Percentiles rank a stretch among this genome's conserved stretches.
phyloP scores from a whole-genome alignment of 2,888 invertebrate species.

The Pristionchus fissidentatus region DNA sequence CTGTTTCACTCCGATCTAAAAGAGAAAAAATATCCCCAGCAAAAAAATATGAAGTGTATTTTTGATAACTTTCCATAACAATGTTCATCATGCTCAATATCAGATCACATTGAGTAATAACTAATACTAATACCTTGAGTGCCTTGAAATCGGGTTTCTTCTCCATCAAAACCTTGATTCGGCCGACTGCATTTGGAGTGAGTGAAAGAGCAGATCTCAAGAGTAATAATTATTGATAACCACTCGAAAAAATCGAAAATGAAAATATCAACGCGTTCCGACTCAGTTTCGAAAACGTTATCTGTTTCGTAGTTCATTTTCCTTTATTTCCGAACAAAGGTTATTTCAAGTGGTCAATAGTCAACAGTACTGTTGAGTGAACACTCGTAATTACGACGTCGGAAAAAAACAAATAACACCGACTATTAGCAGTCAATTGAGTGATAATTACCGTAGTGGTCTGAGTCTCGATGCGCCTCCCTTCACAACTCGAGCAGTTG shows the following conservation, averaged over 20 bases:
- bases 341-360: background rate
- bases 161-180: slow-evolving; percentile 76
- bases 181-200: slow-evolving; percentile 77
- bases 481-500: slow-evolving; percentile 64
- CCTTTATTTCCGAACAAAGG: too few species aligned
- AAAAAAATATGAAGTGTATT: too few species aligned
- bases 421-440: too few species aligned
- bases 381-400: background rate
- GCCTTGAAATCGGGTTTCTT: slow-evolving; percentile 75
- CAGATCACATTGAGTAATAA: background rate
- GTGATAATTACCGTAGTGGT: slow-evolving; percentile 51
- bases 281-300: too few species aligned
- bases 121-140: slow-evolving; percentile 61
- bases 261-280: background rate
- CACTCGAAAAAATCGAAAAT: too few species aligned
- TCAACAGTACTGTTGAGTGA: background rate
- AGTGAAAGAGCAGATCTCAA: slow-evolving; percentile 76
- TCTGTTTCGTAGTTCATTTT: too few species aligned
- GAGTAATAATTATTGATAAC: background rate
- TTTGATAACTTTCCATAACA: too few species aligned
- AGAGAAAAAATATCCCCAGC: too few species aligned
- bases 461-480: slow-evolving; percentile 54
- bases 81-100: too few species aligned
- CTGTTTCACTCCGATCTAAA: slow-evolving; percentile 93
- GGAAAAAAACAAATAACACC: background rate